phyloP scores from a whole-genome alignment of 2,888 invertebrate genomes.

The Tridacna gigas region DNA sequence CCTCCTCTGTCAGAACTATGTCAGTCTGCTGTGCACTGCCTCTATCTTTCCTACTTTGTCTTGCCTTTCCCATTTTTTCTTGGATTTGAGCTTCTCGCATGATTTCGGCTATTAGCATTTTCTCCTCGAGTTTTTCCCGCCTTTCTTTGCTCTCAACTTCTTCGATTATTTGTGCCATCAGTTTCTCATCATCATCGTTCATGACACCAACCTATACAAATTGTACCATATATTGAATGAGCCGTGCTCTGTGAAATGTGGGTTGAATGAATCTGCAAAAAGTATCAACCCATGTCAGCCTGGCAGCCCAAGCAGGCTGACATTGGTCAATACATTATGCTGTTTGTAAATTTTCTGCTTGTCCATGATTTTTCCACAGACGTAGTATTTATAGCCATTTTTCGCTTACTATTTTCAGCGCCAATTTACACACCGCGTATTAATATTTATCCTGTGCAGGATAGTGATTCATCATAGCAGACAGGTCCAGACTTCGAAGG shows the following conservation, averaged over 20 bases:
- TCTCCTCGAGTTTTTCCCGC: constrained; percentile 12
- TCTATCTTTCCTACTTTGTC: neutral
- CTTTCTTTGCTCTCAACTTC: constrained; percentile 13
- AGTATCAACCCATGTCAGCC: neutral
- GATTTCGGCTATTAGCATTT: constrained; percentile 11
- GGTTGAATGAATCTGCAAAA: neutral
- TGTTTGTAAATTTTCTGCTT: too few relatives aligned
- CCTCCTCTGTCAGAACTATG: neutral
- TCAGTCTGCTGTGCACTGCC: neutral
- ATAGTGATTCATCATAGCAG: too few relatives aligned
- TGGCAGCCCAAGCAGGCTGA: neutral
- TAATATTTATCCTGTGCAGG: too few relatives aligned
- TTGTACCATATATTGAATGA: too few relatives aligned
- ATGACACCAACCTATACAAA: neutral
- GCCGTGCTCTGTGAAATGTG: neutral
- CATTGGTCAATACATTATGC: neutral
- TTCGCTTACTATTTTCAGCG: too few relatives aligned
- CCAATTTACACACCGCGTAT: too few relatives aligned
- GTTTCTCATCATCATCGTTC: constrained; percentile 18
- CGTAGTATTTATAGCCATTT: too few relatives aligned
- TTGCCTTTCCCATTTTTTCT: constrained; percentile 2
- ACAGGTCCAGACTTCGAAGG: too few relatives aligned
- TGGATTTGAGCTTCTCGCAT: constrained; percentile 13
- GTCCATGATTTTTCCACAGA: too few relatives aligned
- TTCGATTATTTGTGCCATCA: constrained; percentile 12